Conservation (phyloP, 2,113 vertebrate genomes). For the Polyodon spathula region DNA sequence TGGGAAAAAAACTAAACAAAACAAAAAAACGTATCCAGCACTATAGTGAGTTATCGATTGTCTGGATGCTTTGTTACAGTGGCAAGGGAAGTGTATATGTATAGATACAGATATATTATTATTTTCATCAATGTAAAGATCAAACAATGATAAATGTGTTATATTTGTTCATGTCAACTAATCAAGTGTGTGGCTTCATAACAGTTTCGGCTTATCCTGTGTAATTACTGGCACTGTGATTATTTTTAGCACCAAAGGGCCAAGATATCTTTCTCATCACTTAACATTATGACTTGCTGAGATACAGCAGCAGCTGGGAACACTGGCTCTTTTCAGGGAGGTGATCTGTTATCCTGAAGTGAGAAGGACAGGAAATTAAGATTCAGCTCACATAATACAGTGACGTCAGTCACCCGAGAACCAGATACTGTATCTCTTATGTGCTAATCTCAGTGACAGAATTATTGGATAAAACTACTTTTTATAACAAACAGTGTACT, state of each 20-base stretch:
- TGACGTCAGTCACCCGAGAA: slow-evolving; percentile 7
- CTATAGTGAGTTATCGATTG: too few species aligned
- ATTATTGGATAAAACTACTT: slow-evolving; percentile 8
- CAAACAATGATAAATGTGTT: neutral
- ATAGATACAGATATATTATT: too few species aligned
- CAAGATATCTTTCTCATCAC: slow-evolving; percentile 2
- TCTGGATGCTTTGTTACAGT: too few species aligned
- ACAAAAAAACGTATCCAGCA: too few species aligned
- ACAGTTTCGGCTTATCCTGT: neutral
- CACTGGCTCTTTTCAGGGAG: slow-evolving; percentile 1
- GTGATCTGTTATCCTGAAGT: neutral
- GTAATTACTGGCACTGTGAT: neutral
- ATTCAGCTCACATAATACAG: slow-evolving; percentile 4
- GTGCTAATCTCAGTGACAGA: slow-evolving; percentile 10
- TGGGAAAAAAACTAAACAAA: too few species aligned
- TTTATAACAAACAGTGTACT: neutral
- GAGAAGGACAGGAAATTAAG: slow-evolving; percentile 7
- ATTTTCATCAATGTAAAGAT: too few species aligned
- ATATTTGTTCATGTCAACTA: neutral
- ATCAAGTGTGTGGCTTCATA: neutral
- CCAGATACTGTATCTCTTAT: slow-evolving; percentile 3
- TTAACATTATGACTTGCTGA: neutral
- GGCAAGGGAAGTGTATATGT: too few species aligned
- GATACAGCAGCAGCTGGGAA: neutral
- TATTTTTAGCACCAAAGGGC: neutral